These are phyloP conservation scores for Helobdella robusta DNA, from an alignment of 2,888 invertebrate species.

Conservation along the genomic window DNA sequence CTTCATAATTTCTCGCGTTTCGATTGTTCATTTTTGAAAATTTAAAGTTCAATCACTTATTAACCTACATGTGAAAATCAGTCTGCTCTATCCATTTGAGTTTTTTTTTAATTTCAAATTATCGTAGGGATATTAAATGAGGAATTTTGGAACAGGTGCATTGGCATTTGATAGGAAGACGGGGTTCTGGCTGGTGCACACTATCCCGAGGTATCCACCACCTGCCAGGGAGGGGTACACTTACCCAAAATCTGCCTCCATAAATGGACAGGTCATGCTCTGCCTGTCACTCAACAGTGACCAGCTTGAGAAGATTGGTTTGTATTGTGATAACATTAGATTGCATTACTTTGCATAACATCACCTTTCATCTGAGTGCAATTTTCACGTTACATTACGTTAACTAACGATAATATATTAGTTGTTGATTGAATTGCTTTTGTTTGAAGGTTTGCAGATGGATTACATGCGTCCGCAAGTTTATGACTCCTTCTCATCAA, in stretches of 20 bases:
- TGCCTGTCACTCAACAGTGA: neutral
- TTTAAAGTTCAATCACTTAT: neutral
- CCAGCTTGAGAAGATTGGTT: neutral
- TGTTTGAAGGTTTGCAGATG: constrained; percentile 1
- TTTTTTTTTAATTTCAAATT: no score
- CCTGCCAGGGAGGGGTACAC: neutral
- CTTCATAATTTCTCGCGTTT: no score
- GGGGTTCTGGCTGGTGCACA: constrained; percentile 21
- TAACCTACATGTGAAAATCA: no score
- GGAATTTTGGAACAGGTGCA: no score
- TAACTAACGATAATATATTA: neutral
- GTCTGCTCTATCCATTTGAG: no score
- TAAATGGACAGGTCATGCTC: constrained; percentile 11
- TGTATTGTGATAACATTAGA: no score
- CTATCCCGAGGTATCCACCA: constrained; percentile 13
- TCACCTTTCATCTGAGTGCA: no score
- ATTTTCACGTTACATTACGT: no score
- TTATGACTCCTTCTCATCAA: neutral
- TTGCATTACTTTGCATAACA: no score
- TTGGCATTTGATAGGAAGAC: constrained; percentile 7
- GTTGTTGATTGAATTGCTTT: neutral
- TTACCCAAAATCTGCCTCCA: neutral
- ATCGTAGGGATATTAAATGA: no score
- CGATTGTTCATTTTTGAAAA: neutral
- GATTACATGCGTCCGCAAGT: constrained; percentile 15